Conservation (phyloP, 2,888 invertebrate species). For the Charanyca ferruginea region DNA sequence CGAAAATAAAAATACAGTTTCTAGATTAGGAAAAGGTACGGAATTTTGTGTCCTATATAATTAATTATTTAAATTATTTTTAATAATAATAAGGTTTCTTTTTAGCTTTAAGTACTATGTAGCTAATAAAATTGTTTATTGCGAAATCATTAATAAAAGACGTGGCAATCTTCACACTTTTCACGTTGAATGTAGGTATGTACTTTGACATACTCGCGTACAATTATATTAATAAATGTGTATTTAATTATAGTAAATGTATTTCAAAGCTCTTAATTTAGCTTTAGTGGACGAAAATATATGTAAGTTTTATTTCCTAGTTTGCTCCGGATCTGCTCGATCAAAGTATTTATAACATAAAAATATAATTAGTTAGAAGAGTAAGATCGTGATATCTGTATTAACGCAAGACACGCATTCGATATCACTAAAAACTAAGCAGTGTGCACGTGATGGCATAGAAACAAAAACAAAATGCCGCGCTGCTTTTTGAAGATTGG, state of each 20-base stretch:
- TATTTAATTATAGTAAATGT: neutral
- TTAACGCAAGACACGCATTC: slow-evolving; percentile 35
- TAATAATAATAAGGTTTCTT: neutral
- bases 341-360: too few species aligned
- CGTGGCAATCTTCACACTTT: neutral
- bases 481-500: too few species aligned
- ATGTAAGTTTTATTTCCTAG: neutral
- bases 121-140: too few species aligned
- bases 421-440: slow-evolving; percentile 36
- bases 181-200: neutral
- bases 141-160: too few species aligned
- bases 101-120: neutral
- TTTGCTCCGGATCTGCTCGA: neutral
- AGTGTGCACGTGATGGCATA: slow-evolving; percentile 29
- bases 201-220: neutral
- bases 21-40: too few species aligned
- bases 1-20: neutral
- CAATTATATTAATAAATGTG: too few species aligned
- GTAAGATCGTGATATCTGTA: slow-evolving; percentile 27
- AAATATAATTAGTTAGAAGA: slow-evolving; percentile 10
- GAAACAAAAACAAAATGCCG: slow-evolving; percentile 20
- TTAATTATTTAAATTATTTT: too few species aligned
- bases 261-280: too few species aligned
- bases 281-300: neutral
- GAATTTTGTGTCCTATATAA: too few species aligned